These are phyloP conservation scores for Druon quercuslanigerum DNA, from an alignment of 1,140 invertebrate species.

Conservation along the genomic window DNA sequence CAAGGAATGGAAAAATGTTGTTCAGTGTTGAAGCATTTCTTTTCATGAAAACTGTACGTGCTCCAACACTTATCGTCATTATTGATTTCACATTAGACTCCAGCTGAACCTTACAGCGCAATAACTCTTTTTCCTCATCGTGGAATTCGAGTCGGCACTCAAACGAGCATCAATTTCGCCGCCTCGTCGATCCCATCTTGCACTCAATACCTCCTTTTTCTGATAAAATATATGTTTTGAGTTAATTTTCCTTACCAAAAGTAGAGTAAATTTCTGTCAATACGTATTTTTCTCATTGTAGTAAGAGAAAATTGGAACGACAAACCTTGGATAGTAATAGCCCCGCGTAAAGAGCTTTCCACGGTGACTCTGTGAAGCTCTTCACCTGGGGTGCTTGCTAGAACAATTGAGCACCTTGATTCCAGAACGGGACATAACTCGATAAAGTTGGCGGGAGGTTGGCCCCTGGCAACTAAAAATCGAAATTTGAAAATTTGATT, in stretches of 20 bases:
- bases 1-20: background rate
- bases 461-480: too few species aligned
- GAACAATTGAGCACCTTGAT: too few species aligned
- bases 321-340: too few species aligned
- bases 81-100: slow-evolving; percentile 28
- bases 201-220: background rate
- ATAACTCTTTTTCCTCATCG: slow-evolving; percentile 18
- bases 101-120: slow-evolving; percentile 1
- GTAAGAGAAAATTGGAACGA: too few species aligned
- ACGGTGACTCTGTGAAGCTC: too few species aligned
- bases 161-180: slow-evolving; percentile 23
- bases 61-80: slow-evolving; percentile 27
- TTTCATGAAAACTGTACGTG: background rate
- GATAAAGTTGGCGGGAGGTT: too few species aligned
- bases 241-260: background rate
- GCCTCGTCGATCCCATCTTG: background rate
- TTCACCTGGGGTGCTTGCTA: too few species aligned
- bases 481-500: too few species aligned
- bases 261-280: too few species aligned
- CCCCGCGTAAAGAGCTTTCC: too few species aligned
- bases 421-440: too few species aligned
- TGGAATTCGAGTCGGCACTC: background rate
- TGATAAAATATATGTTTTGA: background rate
- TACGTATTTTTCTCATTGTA: too few species aligned
- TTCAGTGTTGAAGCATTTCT: background rate